Evolutionary conservation across 2,888 invertebrate species (phyloP), one percentile per base, ranked within the genome.

Genomic region (Lasioglossum malachurum): DNA sequence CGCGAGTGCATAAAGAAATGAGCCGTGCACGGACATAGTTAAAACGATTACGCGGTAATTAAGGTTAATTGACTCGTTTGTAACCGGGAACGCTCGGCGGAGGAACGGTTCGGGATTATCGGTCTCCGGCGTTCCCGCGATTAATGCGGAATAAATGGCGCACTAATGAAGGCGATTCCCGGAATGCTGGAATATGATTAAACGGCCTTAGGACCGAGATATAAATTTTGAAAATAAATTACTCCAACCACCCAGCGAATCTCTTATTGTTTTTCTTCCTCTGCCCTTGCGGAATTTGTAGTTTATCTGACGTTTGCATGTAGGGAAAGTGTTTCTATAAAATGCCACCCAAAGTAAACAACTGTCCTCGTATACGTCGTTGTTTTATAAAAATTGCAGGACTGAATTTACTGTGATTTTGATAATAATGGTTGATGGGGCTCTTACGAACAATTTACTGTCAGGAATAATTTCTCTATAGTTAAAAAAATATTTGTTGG

Each of bases 11-110:
- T 83, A 88, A 79, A 83, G 82, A 71, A 75, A 89, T 80, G 88
- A 88, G 74, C 81, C 83, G 78, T 80, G 69, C 75, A 84, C 79
- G 78, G 64, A 76, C 80, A 84, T 86, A 86, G 78, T 89, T 86
- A 83, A 92, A 84, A 88, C 86, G 87, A 91, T 92, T 89, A 90
- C 85, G 85, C 84, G 79, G 87, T 84, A 92, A 92, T 92, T 92
- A 91, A 88, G 90, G 81, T 89, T 91, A 88, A 92, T 92, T 89
- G 86, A 87, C 84, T 84, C 84, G 87, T 91, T 86, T 84, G 85
- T 83, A 84, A 84, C 79, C 77, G 78, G 57, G 71, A 73, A 74
- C 64, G 75, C 75, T 77, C 67, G 75, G 38, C 77, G 86, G 77
- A 78, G 73, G 64, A 74, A 88, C 73, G 67, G 78, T 75, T 72